Percentiles rank a stretch among this genome's conserved stretches.
Conservation (phyloP, 2,113 vertebrate genomes). For the Xiphophorus maculatus region DNA sequence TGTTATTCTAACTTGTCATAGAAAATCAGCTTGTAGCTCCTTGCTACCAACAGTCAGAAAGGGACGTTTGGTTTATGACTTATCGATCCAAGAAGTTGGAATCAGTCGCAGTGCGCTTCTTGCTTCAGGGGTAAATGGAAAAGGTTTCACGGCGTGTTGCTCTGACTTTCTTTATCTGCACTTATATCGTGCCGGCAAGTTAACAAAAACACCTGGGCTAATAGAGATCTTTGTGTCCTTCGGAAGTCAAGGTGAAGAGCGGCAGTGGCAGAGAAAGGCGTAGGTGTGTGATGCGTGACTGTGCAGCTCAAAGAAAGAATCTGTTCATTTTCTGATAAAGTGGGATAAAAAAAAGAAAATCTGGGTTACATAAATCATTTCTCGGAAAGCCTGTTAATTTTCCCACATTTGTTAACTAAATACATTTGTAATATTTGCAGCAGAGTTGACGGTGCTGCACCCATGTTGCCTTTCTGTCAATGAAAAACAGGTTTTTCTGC, state of each 20-base stretch:
- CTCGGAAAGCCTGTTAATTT: too few relatives aligned
- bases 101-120: not conserved
- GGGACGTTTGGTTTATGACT: conserved; percentile 14
- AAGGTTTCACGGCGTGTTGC: not conserved
- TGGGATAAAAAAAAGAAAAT: not conserved
- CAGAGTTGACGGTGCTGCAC: not conserved
- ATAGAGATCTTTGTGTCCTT: not conserved
- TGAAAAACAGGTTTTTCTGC: not conserved
- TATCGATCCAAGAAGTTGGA: conserved; percentile 8
- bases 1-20: not conserved
- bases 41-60: not conserved
- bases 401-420: too few relatives aligned
- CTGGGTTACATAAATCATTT: not conserved
- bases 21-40: conserved; percentile 2
- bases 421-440: not conserved
- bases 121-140: not conserved
- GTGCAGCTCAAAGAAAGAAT: not conserved
- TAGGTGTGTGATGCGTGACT: not conserved
- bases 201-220: not conserved
- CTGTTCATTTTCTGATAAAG: too few relatives aligned
- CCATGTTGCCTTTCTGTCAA: not conserved
- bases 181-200: not conserved
- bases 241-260: not conserved
- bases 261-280: not conserved
- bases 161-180: not conserved